Base-by-base conservation (phyloP, 2,888 invertebrate species). In the Caenorhabditis zanzibari region DNA sequence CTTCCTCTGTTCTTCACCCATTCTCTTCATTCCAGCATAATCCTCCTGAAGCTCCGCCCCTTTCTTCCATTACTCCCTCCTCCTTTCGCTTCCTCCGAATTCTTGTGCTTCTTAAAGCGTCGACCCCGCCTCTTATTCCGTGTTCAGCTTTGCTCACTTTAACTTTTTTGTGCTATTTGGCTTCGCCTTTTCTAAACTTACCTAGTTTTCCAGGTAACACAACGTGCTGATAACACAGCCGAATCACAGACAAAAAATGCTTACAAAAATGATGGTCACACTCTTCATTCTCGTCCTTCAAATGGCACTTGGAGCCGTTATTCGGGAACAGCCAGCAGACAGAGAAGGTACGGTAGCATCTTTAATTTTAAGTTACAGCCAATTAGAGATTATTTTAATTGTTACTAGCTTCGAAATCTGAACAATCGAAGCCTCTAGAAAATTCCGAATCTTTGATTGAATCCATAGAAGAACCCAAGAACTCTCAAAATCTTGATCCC, bases 121-220 rank as follows among this genome's bases (percentile, higher is more conserved):
- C 63, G n/a, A 12, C 54, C 35, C 74, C 61, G 49, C 64, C 54
- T 58, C 2, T 63, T 52, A 44, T 26, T n/a, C 61, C 56, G 28
- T 59, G 38, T 47, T 58, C 54, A 69, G 35, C 47, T 41, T 66
- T 12, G n/a, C 79, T 71, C 76, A 12, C 38, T 75, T 56, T 73
- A 19, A 35, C 14, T 64, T 61, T 26, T 56, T 41, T 10, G 24
- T 32, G 19, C 19, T 22, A 19, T 41, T 56, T 9, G 16, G 19
- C 10, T 12, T 32, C 32, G 59, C 12, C 12, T 68, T 64, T 22
- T 32, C 6, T 19, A 28, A 52, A 14, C 1, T 22, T 19, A 47
- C 6, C n/a, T 49, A 59, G 16, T 52, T 16, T 71, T 77, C 38
- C 59, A 76, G 76, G 69, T 76, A 76, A 76, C 76, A 69, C 68